Base-by-base conservation (phyloP, 2,113 vertebrate species). In the Bothrops jararaca region DNA sequence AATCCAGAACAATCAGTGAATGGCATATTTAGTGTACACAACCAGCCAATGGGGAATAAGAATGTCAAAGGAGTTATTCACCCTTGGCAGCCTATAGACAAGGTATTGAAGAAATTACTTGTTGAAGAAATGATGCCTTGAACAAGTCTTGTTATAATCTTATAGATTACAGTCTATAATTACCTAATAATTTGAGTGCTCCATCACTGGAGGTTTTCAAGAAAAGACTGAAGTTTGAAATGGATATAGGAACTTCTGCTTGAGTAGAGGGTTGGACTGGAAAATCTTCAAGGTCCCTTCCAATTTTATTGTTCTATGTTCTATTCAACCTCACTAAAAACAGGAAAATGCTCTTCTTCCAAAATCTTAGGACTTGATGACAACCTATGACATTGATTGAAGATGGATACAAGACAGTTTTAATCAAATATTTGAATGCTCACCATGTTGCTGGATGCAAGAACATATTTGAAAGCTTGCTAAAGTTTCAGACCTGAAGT, bases 31-130 rank as follows among this genome's bases (percentile, higher is more conserved):
- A 86, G 48, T 42, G 90, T 20, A 53, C 18, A 80, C 85, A 56
- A 92, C 88, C 93, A 0, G 0, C 2, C 48, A 91, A 92, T 89
- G 92, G 93, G 85, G 92, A 89, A 93, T 88, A 42, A 86, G 39
- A 85, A 45, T 93, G 80, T 95, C 87, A 93, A 94, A 95, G 92
- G 89, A 89, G 94, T 85, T 22, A 1, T 56, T 94, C 80, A 54
- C 0, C n/a, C 86, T 85, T 0, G 0, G 85, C 45, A 93, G 86
- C 4, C 92, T 93, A 88, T 23, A 89, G 86, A 92, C 89, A 92
- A 53, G 34, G 42, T n/a, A 80, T 45, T 57, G 20, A 91, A 29
- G 54, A 48, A 90, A 69, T 3, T 9, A 23, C 6, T 64, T 69
- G 58, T n/a, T 45, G 26, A 52, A 50, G 60, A 69, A 15, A 69